Percentiles rank a stretch among this genome's conserved stretches.
phyloP scores from a whole-genome alignment of 2,797 vertebrate genomes.

The Phoeniculus purpureus region DNA sequence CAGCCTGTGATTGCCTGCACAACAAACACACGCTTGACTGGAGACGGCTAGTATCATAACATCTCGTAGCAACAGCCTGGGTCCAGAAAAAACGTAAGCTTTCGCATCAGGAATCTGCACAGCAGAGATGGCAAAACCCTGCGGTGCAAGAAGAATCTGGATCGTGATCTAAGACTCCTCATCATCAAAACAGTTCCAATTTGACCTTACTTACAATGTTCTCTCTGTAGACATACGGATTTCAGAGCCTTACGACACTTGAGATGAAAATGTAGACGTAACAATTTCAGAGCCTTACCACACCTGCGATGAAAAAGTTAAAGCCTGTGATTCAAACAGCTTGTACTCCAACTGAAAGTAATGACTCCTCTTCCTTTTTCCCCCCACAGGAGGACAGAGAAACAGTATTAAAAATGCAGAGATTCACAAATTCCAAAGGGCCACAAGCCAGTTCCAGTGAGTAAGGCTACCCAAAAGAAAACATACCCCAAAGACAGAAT shows the following conservation, averaged over 20 bases:
- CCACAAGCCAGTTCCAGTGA: not conserved
- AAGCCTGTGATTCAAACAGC: not conserved
- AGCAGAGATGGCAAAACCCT: not conserved
- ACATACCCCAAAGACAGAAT: not conserved
- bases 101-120: not conserved
- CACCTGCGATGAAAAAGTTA: too few species aligned
- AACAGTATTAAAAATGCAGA: not conserved
- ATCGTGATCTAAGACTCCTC: not conserved
- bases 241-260: not conserved
- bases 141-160: not conserved
- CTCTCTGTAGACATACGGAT: not conserved
- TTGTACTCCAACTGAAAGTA: not conserved
- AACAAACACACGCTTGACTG: not conserved
- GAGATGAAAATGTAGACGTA: too few species aligned
- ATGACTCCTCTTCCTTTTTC: not conserved
- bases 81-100: not conserved
- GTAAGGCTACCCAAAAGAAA: not conserved
- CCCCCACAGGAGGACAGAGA: not conserved
- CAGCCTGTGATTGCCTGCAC: not conserved
- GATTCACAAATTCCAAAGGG: not conserved
- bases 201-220: not conserved
- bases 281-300: too few species aligned
- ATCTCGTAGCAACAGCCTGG: not conserved
- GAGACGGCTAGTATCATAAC: not conserved
- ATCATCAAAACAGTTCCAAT: not conserved